Evolutionary conservation across 2,888 invertebrate species (phyloP), one percentile per base, ranked within the genome.

Genomic region (Agonum fuliginosum): DNA sequence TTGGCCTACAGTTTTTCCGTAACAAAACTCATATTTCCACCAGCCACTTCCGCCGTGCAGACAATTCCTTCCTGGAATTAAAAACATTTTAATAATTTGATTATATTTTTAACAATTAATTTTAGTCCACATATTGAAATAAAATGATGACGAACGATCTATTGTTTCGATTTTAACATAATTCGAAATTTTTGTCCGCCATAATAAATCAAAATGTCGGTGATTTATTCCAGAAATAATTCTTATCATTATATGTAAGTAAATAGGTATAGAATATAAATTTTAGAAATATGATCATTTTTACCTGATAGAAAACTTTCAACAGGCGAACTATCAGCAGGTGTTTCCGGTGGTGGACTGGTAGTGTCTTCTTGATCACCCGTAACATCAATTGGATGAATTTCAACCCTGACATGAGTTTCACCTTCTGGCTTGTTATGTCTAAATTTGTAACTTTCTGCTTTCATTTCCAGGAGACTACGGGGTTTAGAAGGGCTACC

Each of bases 1-100:
- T 85, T 98, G 98, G 0, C 92, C 89, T 19, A 97, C 95, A 82
- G 93, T 93, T 83, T 93, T 93, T 0, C 97, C 97, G 87, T 97
- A 97, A 85, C 99, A 99, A 85, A 98, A 97, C 87, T 98, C 97
- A 87, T 97, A 98, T 84, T 98, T 98, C 98, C 98, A 99, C 98
- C 98, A 99, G 0, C 98, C 98, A 12, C 93, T 92, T 5, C 98
- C 98, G 82, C 97, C 97, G 83, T 93, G 93, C 2, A 98, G 88
- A 84, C 97, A 98, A 83, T 95, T 93, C 81, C 93, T 93, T 12
- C 96, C 96, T 79, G 90, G 12, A 20, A 54, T n/a, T 8, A 30
- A 19, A 19, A 1, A 48, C 12, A 48, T 2, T 48, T 17, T 48
- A 48, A 17, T n/a, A n/a, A n/a, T n/a, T n/a, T n/a, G n/a, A n/a